Base-by-base conservation (phyloP, 2,113 vertebrate species). In the Chlamydotis undulata region DNA sequence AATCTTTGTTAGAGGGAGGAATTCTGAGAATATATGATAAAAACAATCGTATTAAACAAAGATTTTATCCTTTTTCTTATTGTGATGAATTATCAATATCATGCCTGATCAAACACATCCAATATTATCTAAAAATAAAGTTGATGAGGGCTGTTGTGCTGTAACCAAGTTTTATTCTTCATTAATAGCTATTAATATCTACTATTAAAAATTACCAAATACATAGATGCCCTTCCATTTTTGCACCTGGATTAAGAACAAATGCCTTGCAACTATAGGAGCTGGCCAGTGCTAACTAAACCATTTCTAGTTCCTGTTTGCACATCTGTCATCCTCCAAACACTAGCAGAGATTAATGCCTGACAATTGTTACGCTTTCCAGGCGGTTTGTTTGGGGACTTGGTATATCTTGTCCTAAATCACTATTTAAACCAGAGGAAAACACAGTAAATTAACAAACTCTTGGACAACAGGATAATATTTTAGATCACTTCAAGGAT, bases 51-150 rank as follows among this genome's bases (percentile, higher is more conserved):
- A 83, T 90, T 83, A 83, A 84, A 89, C 24, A 65, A 69, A 53
- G 45, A 86, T 59, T 90, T 94, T 90, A 71, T 87, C 90, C 5
- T 71, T 70, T 79, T 93, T 63, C 71, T 90, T 78, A 70, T 73
- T 93, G 67, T 73, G 71, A 96, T 83, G 43, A 88, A 87, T 79
- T 59, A 93, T 81, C 64, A 78, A 52, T 91, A 94, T 52, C 33
- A 81, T 21, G 26, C 47, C 94, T 94, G 86, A 89, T 83, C 81
- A 70, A 71, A 85, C 56, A 73, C 22, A 45, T 37, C 61, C 12
- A 69, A 9, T 61, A 75, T 50, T 55, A 86, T 17, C 47, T 83
- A 79, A 90, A 85, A 75, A 52, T 17, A 39, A 63, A 84, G 26
- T 41, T 64, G 45, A 73, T 77, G 22, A 73, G 21, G 41, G 18